Conservation (phyloP, 2,797 vertebrate genomes). For the Rhinogobio ventralis region DNA sequence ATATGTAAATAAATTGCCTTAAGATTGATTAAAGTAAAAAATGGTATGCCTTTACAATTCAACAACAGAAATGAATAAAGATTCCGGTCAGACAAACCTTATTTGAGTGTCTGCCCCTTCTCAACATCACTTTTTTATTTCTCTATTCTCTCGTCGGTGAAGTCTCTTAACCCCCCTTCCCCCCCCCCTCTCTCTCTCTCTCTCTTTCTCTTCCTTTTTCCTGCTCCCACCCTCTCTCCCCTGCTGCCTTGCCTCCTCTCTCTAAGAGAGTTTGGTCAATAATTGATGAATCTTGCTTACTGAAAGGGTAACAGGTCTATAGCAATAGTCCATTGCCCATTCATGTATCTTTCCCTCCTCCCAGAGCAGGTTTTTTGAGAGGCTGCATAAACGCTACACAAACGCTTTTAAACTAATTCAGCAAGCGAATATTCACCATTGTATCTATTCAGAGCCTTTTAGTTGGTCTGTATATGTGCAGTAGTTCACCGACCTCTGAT, state of each 20-base stretch:
- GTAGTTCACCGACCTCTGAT: slow-evolving; percentile 32
- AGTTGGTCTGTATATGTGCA: slow-evolving; percentile 12
- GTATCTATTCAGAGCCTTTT: background rate
- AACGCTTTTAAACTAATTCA: slow-evolving; percentile 19
- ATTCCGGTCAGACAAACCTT: background rate
- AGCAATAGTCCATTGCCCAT: slow-evolving; percentile 70
- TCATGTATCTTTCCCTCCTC: slow-evolving; percentile 65
- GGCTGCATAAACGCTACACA: slow-evolving; percentile 15
- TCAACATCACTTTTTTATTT: slow-evolving; percentile 33
- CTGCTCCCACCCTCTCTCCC: slow-evolving; percentile 52
- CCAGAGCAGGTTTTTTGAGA: slow-evolving; percentile 21
- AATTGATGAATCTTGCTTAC: slow-evolving; percentile 81
- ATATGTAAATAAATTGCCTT: slow-evolving; percentile 1
- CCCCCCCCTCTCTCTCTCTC: slow-evolving; percentile 47
- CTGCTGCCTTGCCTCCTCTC: slow-evolving; percentile 67
- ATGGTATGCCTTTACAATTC: background rate
- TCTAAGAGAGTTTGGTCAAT: slow-evolving; percentile 80
- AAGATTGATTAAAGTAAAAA: background rate
- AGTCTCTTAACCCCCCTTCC: slow-evolving; percentile 34
- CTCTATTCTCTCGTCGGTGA: slow-evolving; percentile 34
- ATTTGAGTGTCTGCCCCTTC: background rate
- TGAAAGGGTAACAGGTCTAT: slow-evolving; percentile 84
- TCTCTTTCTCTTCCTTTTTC: slow-evolving; percentile 48
- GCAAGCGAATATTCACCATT: slow-evolving; percentile 24
- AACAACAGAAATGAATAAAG: background rate